Conservation (phyloP, 1,140 invertebrate genomes). For the Pseudomyrmex concolor region DNA sequence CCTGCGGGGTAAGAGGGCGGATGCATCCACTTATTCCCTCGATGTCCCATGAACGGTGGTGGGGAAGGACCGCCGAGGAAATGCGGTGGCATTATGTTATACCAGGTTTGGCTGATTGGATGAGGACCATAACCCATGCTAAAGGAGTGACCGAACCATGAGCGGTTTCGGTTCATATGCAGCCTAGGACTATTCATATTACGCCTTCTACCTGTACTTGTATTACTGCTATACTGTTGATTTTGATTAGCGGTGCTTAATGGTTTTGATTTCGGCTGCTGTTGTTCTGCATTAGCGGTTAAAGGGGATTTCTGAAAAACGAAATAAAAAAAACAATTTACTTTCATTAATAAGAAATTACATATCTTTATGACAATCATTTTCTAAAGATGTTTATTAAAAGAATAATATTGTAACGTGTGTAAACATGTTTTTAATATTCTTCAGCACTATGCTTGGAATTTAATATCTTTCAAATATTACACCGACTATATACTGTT, state of each 20-base stretch:
- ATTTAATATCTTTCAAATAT: too few relatives aligned
- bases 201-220: slow-evolving; percentile 78
- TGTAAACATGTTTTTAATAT: too few relatives aligned
- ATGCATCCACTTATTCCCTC: slow-evolving; percentile 81
- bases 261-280: slow-evolving; percentile 77
- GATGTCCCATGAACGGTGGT: slow-evolving; percentile 78
- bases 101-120: slow-evolving; percentile 81
- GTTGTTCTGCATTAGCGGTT: slow-evolving; percentile 66
- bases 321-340: too few relatives aligned
- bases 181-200: slow-evolving; percentile 80
- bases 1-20: slow-evolving; percentile 79
- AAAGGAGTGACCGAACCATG: slow-evolving; percentile 81
- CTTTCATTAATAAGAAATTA: too few relatives aligned
- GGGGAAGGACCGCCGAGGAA: slow-evolving; percentile 81
- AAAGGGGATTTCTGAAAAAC: slow-evolving; percentile 75
- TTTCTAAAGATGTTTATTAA: too few relatives aligned
- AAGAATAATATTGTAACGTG: too few relatives aligned
- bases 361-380: too few relatives aligned
- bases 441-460: too few relatives aligned
- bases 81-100: slow-evolving; percentile 81
- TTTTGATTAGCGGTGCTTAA: slow-evolving; percentile 79
- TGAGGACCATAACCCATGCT: slow-evolving; percentile 79
- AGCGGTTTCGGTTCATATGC: slow-evolving; percentile 80
- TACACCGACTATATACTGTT: too few relatives aligned
- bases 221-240: slow-evolving; percentile 75